Conservation (phyloP, 1,140 invertebrate genomes). For the Nomia melanderi region DNA sequence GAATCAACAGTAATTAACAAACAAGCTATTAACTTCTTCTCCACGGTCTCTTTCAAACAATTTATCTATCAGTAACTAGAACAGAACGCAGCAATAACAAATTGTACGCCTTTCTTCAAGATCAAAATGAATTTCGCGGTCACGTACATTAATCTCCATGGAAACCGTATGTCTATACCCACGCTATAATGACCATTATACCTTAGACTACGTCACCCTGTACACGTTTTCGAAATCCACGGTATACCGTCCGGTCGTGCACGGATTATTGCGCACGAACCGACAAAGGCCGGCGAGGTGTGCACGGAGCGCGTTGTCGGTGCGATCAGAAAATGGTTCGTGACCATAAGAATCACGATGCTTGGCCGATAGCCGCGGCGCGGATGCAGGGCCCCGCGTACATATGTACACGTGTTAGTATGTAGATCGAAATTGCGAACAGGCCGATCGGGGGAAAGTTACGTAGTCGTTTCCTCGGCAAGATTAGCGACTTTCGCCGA, state of each 20-base stretch:
- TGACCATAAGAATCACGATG: slow-evolving; percentile 20
- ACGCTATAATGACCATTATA: no score
- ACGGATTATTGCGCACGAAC: neutral
- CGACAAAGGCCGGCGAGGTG: slow-evolving; percentile 1
- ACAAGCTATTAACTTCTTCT: no score
- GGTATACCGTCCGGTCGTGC: neutral
- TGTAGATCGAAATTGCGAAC: slow-evolving; percentile 20
- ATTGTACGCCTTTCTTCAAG: no score
- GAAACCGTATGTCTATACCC: no score
- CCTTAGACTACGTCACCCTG: no score
- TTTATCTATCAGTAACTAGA: no score
- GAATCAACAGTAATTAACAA: no score
- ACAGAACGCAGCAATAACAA: no score
- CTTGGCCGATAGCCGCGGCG: slow-evolving; percentile 4
- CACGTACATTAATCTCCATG: no score
- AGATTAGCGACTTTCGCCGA: slow-evolving; percentile 20
- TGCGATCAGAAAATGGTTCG: slow-evolving; percentile 12
- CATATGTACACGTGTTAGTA: slow-evolving; percentile 24
- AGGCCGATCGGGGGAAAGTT: slow-evolving; percentile 8
- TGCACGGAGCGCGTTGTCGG: neutral
- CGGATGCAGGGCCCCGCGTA: neutral
- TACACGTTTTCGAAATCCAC: neutral
- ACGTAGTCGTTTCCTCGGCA: slow-evolving; percentile 4
- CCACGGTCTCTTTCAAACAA: no score
- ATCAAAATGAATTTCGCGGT: no score